Evolutionary conservation across 2,797 vertebrate species (phyloP).

Genomic region (Enteromius treurensis): DNA sequence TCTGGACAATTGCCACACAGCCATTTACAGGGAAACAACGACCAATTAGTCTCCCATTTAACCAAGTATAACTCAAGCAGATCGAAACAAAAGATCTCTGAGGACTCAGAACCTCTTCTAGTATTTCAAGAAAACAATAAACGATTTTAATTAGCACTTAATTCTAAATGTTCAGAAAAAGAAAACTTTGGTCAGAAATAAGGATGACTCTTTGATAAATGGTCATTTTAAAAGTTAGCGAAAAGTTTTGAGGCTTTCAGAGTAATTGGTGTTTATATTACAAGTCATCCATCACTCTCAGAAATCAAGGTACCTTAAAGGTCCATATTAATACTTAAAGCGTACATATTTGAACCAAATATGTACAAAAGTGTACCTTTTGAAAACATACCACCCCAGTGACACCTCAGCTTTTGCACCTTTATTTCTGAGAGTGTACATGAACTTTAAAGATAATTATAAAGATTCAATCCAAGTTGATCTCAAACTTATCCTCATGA

Average conservation of each 20-base stretch:
- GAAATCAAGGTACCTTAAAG: too few relatives aligned
- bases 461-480: background rate
- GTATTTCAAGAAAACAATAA: conserved; percentile 47
- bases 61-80: conserved; percentile 40
- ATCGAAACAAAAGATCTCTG: conserved; percentile 49
- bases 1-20: conserved; percentile 19
- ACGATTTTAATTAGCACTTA: conserved; percentile 64
- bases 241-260: conserved; percentile 5
- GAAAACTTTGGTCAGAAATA: conserved; percentile 22
- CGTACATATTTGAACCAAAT: too few relatives aligned
- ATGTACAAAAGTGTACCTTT: too few relatives aligned
- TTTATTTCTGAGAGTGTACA: background rate
- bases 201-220: background rate
- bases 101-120: conserved; percentile 28
- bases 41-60: conserved; percentile 55
- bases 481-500: background rate
- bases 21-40: conserved; percentile 43
- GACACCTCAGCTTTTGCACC: too few relatives aligned
- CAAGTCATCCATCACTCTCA: background rate
- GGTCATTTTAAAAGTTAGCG: background rate
- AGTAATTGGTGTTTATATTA: background rate
- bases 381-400: too few relatives aligned
- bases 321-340: too few relatives aligned
- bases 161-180: conserved; percentile 51
- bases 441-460: background rate